phyloP scores from a whole-genome alignment of 2,888 invertebrate species.

The Penaeus monodon region DNA sequence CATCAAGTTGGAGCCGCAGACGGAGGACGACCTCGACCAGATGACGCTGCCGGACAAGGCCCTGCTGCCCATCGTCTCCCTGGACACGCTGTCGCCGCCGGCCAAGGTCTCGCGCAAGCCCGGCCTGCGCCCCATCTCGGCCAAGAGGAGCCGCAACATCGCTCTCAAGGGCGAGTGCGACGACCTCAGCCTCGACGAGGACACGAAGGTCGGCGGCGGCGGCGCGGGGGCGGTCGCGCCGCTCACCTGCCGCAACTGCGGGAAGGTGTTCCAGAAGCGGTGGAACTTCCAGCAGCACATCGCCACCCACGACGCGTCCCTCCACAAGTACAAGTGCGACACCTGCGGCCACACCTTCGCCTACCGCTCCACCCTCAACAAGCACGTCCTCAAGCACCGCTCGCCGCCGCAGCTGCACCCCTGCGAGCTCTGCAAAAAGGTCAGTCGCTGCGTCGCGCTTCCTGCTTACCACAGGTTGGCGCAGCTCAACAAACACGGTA shows the following conservation, averaged over 20 bases:
- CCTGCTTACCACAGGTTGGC: too few species aligned
- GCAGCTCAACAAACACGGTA: too few species aligned
- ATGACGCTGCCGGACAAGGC: neutral
- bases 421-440: constrained; percentile 48
- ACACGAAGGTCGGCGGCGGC: neutral
- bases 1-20: constrained; percentile 48
- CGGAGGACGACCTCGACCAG: neutral
- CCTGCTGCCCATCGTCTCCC: constrained; percentile 5
- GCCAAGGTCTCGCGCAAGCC: neutral
- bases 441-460: neutral
- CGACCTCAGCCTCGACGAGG: too few species aligned
- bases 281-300: constrained; percentile 63
- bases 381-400: constrained; percentile 50
- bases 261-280: constrained; percentile 44
- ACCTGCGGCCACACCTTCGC: constrained; percentile 53
- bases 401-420: neutral
- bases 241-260: constrained; percentile 49
- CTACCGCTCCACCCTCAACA: constrained; percentile 57
- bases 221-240: neutral
- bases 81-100: neutral
- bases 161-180: neutral
- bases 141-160: neutral
- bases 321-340: constrained; percentile 52
- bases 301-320: constrained; percentile 58
- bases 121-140: neutral